A percentile compares a stretch with the other conserved stretches of the same genome.
phyloP scores from a whole-genome alignment of 2,113 vertebrate species.

The Phrynocephalus versicolor region DNA sequence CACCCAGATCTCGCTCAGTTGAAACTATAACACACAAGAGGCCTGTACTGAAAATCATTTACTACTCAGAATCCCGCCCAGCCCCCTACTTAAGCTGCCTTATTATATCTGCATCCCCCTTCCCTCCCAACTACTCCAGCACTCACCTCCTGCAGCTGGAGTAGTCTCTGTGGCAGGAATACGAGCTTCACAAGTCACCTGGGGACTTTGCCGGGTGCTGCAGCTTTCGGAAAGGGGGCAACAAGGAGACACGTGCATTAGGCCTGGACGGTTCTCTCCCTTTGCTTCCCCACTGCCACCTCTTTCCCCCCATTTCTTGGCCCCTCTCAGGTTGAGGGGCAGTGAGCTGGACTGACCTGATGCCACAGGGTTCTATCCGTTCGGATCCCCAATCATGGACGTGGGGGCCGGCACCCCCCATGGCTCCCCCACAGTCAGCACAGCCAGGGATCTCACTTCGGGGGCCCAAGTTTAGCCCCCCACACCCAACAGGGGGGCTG shows the following conservation, averaged over 20 bases:
- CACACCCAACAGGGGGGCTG: conserved; percentile 26
- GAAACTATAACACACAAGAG: neutral
- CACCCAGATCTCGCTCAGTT: neutral
- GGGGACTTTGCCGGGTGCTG: conserved; percentile 27
- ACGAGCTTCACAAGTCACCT: conserved; percentile 25
- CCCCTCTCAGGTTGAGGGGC: neutral
- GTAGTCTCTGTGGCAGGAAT: conserved; percentile 15
- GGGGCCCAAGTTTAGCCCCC: conserved; percentile 26
- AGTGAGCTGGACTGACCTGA: conserved; percentile 10
- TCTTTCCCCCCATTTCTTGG: neutral
- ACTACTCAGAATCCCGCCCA: no score
- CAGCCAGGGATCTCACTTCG: conserved; percentile 37
- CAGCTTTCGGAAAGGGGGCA: neutral
- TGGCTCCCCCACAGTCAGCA: conserved; percentile 26
- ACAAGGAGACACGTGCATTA: neutral
- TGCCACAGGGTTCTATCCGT: conserved; percentile 29
- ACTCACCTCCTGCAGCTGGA: conserved; percentile 30
- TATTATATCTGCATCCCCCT: neutral
- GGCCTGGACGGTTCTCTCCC: neutral
- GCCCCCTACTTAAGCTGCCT: neutral
- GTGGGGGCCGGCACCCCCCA: conserved; percentile 37
- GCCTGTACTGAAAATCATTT: no score
- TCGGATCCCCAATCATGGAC: conserved; percentile 28
- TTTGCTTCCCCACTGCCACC: no score
- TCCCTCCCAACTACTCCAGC: neutral